Evolutionary conservation across 2,113 vertebrate genomes (phyloP).

Genomic region (Pluvianellus socialis): DNA sequence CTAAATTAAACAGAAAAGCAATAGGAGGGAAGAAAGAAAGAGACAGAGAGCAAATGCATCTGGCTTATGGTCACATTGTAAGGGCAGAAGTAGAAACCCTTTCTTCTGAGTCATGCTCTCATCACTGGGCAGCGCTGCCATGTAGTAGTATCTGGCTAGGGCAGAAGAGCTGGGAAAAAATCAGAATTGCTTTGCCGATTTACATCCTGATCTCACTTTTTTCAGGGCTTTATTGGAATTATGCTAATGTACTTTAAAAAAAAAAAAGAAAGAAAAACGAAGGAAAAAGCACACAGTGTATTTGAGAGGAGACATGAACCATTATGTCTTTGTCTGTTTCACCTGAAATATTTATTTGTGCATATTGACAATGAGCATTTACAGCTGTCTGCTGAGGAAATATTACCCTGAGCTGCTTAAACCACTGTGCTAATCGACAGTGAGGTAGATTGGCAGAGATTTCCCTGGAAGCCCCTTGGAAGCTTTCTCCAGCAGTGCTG

Average conservation of each 20-base stretch:
- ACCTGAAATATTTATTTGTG: conserved; percentile 54
- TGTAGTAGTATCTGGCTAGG: neutral
- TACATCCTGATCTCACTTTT: neutral
- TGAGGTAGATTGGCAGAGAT: neutral
- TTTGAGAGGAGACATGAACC: neutral
- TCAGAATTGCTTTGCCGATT: neutral
- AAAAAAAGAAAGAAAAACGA: neutral
- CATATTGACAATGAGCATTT: conserved; percentile 65
- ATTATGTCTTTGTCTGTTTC: neutral
- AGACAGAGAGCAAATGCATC: neutral
- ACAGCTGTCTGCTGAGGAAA: conserved; percentile 23
- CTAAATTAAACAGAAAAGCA: neutral
- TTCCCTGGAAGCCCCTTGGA: neutral
- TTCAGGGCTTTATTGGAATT: neutral
- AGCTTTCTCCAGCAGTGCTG: neutral
- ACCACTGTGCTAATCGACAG: neutral
- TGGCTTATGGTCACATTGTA: neutral
- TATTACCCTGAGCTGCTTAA: conserved; percentile 36
- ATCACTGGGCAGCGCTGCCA: neutral
- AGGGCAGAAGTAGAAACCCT: neutral
- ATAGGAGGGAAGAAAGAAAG: neutral
- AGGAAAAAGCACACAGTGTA: neutral
- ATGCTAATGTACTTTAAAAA: neutral
- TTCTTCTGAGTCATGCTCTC: neutral
- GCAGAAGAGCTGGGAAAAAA: neutral